Evolutionary conservation across 2,113 vertebrate genomes (phyloP), one percentile per base, ranked within the genome.

Genomic region (Zosterops lateralis): DNA sequence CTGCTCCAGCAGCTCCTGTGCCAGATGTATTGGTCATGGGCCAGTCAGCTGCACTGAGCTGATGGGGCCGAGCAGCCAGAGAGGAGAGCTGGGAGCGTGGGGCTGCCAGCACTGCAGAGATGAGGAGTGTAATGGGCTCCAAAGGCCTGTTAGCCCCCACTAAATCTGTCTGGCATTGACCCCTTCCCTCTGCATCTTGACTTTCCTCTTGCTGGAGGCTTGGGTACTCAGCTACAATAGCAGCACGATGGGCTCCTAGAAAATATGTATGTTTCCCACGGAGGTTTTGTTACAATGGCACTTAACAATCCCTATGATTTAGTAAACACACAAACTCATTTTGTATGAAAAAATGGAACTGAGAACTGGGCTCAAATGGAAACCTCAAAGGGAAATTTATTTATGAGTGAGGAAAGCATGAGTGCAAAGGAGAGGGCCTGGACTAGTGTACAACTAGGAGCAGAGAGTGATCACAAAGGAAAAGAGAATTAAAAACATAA

Each of bases 11-110:
- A 88, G 1, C 90, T 83, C 56, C 51, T 77, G 61, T 92, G 95
- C 93, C 95, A 96, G 95, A 95, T 93, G 96, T 74, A 77, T 71
- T 96, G 92, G 96, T 90, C 83, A 74, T 5, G 21, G 76, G 92
- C 95, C 96, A 96, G 95, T 86, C 95, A 90, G 90, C 90, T 95
- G 96, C 90, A 24, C 67, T 28, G 90, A 76, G 93, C 82, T 96
- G 93, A 70, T 62, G 93, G 72, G 88, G 44, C 42, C 0, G 5
- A 76, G 90, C 78, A 90, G 93, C 62, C 81, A 93, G 58, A 82
- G 65, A 1, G 88, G 92, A 95, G 79, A 90, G 93, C 78, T 80
- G 92, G 58, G 82, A 80, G 54, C 15, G 26, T 7, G 44, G 64
- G 38, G 83, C 85, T 94, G 96, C 95, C 92, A 96, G 72, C 60